Conservation (phyloP, 2,888 invertebrate species). For the Monopis laevigella region DNA sequence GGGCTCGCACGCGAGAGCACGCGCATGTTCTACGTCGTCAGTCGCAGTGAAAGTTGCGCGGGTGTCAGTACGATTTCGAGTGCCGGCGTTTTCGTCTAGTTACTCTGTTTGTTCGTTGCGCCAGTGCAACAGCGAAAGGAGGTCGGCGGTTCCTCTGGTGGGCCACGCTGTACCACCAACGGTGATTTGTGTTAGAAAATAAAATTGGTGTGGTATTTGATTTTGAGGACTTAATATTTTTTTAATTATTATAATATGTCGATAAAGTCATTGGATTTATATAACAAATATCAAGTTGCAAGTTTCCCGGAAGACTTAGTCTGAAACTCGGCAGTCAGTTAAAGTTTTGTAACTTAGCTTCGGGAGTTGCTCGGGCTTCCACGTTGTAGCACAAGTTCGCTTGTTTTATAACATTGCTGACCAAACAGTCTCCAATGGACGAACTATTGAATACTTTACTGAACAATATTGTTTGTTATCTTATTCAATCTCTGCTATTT, state of each 20-base stretch:
- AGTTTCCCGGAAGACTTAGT: background rate
- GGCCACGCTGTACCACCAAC: conserved; percentile 29
- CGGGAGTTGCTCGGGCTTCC: background rate
- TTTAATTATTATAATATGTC: no score
- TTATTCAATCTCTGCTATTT: no score
- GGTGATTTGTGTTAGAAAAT: conserved; percentile 36
- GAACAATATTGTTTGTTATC: no score
- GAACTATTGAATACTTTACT: no score
- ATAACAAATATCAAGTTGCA: no score
- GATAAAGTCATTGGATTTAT: no score
- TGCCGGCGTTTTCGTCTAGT: conserved; percentile 58
- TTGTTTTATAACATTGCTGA: background rate
- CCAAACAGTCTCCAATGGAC: no score
- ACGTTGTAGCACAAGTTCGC: background rate
- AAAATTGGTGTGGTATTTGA: conserved; percentile 39
- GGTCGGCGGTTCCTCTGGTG: conserved; percentile 29
- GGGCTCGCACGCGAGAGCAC: conserved; percentile 41
- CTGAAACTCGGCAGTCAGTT: no score
- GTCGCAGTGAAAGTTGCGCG: conserved; percentile 57
- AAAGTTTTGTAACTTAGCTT: background rate
- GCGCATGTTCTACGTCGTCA: conserved; percentile 33
- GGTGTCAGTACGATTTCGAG: conserved; percentile 52
- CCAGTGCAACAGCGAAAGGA: conserved; percentile 63
- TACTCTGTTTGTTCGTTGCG: conserved; percentile 61
- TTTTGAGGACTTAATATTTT: no score